These are phyloP conservation scores for Masticophis lateralis DNA, from an alignment of 2,797 vertebrate species.

Conservation along the genomic window DNA sequence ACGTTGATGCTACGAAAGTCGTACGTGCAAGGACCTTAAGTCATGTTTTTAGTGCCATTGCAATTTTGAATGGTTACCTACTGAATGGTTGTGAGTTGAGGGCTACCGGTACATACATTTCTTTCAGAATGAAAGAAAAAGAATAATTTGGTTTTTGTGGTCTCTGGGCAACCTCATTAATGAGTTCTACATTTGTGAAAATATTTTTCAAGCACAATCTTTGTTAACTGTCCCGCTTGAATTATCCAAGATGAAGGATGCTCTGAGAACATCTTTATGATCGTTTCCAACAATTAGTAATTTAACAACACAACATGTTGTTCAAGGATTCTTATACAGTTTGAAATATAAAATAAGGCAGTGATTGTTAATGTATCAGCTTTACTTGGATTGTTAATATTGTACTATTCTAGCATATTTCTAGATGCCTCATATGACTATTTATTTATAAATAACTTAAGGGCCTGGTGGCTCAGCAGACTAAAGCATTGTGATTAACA, in stretches of 20 bases:
- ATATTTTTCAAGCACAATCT: not conserved
- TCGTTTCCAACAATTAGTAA: not conserved
- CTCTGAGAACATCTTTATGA: not conserved
- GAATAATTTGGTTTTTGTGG: not conserved
- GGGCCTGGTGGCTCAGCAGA: too few relatives aligned
- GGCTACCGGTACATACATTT: not conserved
- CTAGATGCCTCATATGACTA: not conserved
- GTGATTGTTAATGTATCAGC: not conserved
- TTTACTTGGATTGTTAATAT: not conserved
- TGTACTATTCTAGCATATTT: not conserved
- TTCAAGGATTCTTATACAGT: not conserved
- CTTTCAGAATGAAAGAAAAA: not conserved
- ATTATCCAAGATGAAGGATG: not conserved
- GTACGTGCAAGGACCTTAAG: not conserved
- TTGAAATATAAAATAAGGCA: not conserved
- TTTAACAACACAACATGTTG: not conserved
- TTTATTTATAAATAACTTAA: not conserved
- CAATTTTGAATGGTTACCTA: not conserved
- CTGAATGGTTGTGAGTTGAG: not conserved
- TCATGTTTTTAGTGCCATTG: not conserved
- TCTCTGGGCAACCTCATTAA: not conserved
- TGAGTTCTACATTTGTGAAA: not conserved
- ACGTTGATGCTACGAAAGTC: fast-evolving
- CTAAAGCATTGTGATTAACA: too few relatives aligned
- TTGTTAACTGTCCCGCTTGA: not conserved